Conservation (phyloP, 2,113 vertebrate species). For the Periophthalmus modestus region DNA sequence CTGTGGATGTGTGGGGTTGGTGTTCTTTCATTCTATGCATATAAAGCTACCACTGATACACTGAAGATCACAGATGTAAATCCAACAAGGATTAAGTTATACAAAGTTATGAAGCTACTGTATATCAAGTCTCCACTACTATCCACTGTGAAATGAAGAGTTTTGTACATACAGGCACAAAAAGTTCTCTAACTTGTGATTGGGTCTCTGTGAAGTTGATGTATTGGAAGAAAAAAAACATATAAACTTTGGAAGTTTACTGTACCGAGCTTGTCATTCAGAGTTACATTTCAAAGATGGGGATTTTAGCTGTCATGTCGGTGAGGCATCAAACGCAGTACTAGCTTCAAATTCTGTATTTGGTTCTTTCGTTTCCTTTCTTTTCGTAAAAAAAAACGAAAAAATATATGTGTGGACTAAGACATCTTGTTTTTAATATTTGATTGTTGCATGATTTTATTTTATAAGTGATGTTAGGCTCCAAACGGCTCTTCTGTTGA, state of each 20-base stretch:
- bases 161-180: not conserved
- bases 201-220: not conserved
- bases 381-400: not conserved
- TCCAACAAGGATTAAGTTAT: not conserved
- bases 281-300: not conserved
- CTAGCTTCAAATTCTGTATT: not conserved
- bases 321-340: not conserved
- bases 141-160: not conserved
- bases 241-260: not conserved
- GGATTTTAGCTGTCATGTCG: not conserved
- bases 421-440: too few species aligned
- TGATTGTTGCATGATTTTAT: too few species aligned
- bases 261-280: not conserved
- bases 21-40: not conserved
- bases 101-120: too few species aligned
- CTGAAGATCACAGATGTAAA: not conserved
- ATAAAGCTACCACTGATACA: not conserved
- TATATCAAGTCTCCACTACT: not conserved
- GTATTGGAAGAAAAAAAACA: not conserved
- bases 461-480: too few species aligned
- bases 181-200: not conserved
- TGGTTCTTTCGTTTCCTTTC: not conserved
- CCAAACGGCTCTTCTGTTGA: too few species aligned
- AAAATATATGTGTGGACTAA: too few species aligned
- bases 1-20: not conserved